Base-by-base conservation (phyloP, 2,797 vertebrate species). In the Setipinna tenuifilis region DNA sequence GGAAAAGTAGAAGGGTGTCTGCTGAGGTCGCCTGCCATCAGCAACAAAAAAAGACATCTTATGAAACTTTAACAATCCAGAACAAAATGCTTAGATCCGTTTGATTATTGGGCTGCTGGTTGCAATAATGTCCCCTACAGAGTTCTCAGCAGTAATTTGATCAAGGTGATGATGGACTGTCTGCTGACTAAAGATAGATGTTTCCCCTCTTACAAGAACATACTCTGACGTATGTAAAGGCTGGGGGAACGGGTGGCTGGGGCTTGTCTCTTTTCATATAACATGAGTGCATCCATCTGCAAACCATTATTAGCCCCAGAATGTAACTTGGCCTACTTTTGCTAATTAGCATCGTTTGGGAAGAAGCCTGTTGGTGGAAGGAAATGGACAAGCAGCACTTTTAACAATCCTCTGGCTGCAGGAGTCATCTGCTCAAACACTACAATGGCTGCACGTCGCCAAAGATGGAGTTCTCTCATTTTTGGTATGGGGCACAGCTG, bases 271-370 rank as follows among this genome's bases (percentile, higher is more conserved):
- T 9, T 71, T 46, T 85, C 61, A 82, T 50, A 23, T 44, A 54
- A 25, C 61, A 75, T 44, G n/a, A 50, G 48, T 81, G 25, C 57
- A 81, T 83, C 57, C 85, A 83, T 62, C 57, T 83, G 82, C 23
- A 86, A 80, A 83, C 48, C 14, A 86, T 86, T 78, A 86, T 71
- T 83, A 68, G n/a, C 61, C 61, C 65, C 62, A 6, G 14, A 82
- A 83, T 75, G 21, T 58, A 83, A 83, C 81, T 25, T 75, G 50
- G 62, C 58, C 61, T 50, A 65, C 84, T 81, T 85, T 82, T 25
- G 21, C 19, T 71, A 86, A 86, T 86, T 86, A 83, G 61, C 81
- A 58, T 83, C 44, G 82, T 62, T 68, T 86, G 85, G 50, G 14
- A 54, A 41, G 65, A 86, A 68, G 48, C 44, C 25, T 83, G 82